Base-by-base conservation (phyloP, 2,113 vertebrate species). In the Alces alces region DNA sequence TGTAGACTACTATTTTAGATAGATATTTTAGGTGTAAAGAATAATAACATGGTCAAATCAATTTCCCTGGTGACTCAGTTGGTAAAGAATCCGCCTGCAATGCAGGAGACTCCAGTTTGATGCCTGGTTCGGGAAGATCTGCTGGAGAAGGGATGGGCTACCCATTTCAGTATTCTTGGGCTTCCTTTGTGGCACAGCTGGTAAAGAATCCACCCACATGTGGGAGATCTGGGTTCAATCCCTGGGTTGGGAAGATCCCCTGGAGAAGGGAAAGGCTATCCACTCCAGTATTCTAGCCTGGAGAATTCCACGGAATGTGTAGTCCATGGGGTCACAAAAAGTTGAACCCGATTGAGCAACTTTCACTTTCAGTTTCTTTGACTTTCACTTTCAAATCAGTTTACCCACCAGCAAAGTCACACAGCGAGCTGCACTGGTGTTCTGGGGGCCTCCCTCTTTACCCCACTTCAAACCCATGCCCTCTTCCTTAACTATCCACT, bases 341-440 rank as follows among this genome's bases (percentile, higher is more conserved):
- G 66, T 23, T 39, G 10, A n/a, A 23, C 19, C 5, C n/a, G 21
- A 13, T 0, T 70, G 10, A 70, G 66, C 19, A 10, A 39, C n/a
- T 70, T 70, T 12, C 66, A 36, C 17, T 36, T 70, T 12, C 66
- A 36, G 9, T 36, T 70, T 36, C 33, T n/a, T 66, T 66, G 16
- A 36, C 64, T 36, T 66, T 66, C 33, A 36, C 17, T 36, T 66
- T 36, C 64, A 21, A 66, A 70, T 36, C 64, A 70, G 19, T 36
- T 36, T 6, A 7, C 70, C 57, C 7, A 17, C 11, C 55, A 86
- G 7, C 28, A 55, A 39, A 83, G 2, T 16, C n/a, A 39, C 21
- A 27, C 13, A 27, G 80, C 1, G 15, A 30, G 4, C 54, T 5
- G 2, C 7, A 14, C 4, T 1, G 2, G 21, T 8, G n/a, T 9